Percentiles rank a stretch among this genome's conserved stretches.
phyloP scores from a whole-genome alignment of 30 jellyfish, hydroid and myxozoan species.

The Aurelia aurita complex sp. Pacific region DNA sequence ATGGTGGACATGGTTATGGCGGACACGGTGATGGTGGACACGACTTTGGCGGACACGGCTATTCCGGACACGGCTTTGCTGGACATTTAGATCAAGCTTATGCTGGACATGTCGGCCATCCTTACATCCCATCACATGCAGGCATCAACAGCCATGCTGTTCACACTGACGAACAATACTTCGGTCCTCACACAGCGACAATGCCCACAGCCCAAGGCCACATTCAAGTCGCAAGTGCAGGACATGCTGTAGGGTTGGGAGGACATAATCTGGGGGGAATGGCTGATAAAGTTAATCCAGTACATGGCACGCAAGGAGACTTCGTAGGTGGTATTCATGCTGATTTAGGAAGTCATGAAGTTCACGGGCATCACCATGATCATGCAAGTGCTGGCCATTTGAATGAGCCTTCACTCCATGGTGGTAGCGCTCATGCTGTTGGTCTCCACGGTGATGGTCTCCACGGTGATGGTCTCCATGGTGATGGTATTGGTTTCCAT shows the following conservation, averaged over 20 bases:
- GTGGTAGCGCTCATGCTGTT: constrained; percentile 3
- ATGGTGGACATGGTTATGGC: constrained; percentile 63
- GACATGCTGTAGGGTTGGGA: constrained; percentile 66
- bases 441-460: constrained; percentile 26
- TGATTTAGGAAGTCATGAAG: constrained; percentile 64
- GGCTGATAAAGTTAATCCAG: constrained; percentile 43
- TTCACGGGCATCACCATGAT: constrained; percentile 50
- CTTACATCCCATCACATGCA: constrained; percentile 55
- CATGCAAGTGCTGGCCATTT: constrained; percentile 40
- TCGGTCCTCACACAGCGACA: constrained; percentile 52
- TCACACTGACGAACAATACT: constrained; percentile 41
- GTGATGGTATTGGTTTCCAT: constrained; percentile 17
- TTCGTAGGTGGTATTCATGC: constrained; percentile 79
- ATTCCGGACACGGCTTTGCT: constrained; percentile 22
- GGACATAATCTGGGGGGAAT: constrained; percentile 68
- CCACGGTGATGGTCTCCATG: constrained; percentile 12
- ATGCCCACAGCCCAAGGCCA: constrained; percentile 77
- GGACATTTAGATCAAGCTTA: constrained; percentile 37
- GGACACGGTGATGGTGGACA: constrained; percentile 31
- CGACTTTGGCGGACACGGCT: constrained; percentile 52
- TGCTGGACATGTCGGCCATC: constrained; percentile 37
- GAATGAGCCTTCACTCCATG: constrained; percentile 23
- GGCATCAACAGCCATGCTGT: constrained; percentile 44
- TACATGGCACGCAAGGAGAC: constrained; percentile 43
- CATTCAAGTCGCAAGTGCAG: constrained; percentile 66